Conservation (phyloP, 2,113 vertebrate genomes). For the Gobiocypris rarus region DNA sequence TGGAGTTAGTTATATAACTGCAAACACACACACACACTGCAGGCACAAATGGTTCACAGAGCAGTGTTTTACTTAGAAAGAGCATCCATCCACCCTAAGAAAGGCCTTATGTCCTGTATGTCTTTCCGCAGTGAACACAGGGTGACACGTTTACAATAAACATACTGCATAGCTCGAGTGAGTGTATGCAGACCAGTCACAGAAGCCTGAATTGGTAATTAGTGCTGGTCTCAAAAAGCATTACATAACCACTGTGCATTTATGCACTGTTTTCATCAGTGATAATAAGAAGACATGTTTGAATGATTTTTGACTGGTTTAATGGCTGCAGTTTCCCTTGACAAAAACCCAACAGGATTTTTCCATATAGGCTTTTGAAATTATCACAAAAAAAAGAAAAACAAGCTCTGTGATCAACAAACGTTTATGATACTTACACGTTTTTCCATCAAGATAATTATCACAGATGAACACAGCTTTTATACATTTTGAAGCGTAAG, state of each 20-base stretch:
- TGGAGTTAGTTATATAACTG: conserved; percentile 41
- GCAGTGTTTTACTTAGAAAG: background rate
- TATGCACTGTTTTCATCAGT: background rate
- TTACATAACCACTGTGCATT: conserved; percentile 9
- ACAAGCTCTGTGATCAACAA: too few species aligned
- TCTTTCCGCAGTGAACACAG: conserved; percentile 13
- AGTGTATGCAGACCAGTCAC: conserved; percentile 6
- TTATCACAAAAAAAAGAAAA: too few species aligned
- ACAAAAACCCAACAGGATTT: too few species aligned
- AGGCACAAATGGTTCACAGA: background rate
- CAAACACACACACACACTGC: conserved; percentile 1
- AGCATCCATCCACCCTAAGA: background rate
- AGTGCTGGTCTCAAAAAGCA: background rate
- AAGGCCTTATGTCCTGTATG: background rate
- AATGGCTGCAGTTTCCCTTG: background rate
- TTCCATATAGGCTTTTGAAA: too few species aligned
- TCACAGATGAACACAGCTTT: too few species aligned
- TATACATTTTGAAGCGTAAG: too few species aligned
- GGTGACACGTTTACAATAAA: conserved; percentile 22
- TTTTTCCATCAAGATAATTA: too few species aligned
- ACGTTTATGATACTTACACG: too few species aligned
- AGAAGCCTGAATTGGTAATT: conserved; percentile 7
- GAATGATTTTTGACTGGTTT: background rate
- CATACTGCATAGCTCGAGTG: background rate
- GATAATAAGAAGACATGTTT: background rate